These are phyloP conservation scores for Ellobius talpinus DNA, from an alignment of 2,113 vertebrate species.

Conservation along the genomic window DNA sequence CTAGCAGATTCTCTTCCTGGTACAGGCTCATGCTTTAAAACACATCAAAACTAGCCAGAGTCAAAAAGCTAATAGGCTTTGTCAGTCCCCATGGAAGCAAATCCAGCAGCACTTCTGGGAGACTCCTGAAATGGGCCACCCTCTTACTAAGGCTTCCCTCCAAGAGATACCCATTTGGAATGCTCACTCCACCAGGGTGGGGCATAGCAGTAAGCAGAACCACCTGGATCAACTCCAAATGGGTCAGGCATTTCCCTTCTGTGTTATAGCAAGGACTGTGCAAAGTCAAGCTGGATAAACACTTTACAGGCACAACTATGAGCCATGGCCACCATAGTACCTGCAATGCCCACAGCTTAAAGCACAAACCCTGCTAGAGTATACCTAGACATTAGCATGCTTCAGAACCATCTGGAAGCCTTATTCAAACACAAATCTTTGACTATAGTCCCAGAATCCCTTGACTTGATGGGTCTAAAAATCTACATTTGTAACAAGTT, in stretches of 20 bases:
- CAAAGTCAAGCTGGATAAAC: neutral
- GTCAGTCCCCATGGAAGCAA: neutral
- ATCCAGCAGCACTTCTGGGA: neutral
- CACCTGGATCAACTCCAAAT: neutral
- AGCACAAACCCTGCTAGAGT: neutral
- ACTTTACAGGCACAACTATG: neutral
- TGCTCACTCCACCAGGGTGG: neutral
- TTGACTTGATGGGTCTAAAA: neutral
- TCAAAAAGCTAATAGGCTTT: neutral
- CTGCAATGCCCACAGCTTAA: neutral
- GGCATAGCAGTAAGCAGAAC: neutral
- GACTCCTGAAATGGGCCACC: neutral
- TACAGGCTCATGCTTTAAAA: neutral
- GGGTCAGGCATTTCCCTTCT: neutral
- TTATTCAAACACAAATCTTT: neutral
- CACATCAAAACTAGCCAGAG: neutral
- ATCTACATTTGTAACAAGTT: conserved; percentile 34
- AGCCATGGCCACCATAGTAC: conserved; percentile 1
- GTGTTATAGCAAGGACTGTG: neutral
- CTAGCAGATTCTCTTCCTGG: neutral
- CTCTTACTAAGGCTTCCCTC: neutral
- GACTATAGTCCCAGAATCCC: neutral
- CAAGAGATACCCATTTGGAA: neutral
- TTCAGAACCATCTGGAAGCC: neutral
- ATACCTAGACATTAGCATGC: neutral